A percentile compares a stretch with the other conserved stretches of the same genome.
phyloP scores from a whole-genome alignment of 2,113 vertebrate species.

The Ictalurus punctatus region DNA sequence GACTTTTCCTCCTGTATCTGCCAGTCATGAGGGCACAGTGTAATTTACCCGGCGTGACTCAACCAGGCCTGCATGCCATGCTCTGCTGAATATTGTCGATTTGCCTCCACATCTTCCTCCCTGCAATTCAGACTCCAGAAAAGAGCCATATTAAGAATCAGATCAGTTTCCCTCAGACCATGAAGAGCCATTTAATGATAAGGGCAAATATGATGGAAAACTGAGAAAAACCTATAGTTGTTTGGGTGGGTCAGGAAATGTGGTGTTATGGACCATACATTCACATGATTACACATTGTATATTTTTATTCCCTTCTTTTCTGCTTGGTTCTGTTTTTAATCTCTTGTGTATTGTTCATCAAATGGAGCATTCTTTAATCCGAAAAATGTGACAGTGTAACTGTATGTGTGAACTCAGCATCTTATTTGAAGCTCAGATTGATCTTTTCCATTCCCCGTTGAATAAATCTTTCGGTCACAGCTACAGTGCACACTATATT shows the following conservation, averaged over 20 bases:
- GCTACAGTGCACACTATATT: not conserved
- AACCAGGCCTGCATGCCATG: slow-evolving; percentile 32
- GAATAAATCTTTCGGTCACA: not conserved
- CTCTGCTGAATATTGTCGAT: slow-evolving; percentile 35
- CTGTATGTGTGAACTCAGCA: not conserved
- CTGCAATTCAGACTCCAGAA: slow-evolving; percentile 9
- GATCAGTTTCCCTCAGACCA: slow-evolving; percentile 28
- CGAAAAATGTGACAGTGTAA: not conserved
- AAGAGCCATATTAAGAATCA: slow-evolving; percentile 12
- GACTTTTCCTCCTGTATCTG: slow-evolving; percentile 11
- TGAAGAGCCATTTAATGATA: slow-evolving; percentile 30
- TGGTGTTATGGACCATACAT: not conserved
- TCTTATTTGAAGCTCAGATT: not conserved
- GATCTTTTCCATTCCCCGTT: not conserved
- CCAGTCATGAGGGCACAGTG: not conserved
- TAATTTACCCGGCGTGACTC: slow-evolving; percentile 25
- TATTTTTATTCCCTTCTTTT: not conserved
- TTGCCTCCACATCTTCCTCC: slow-evolving; percentile 21
- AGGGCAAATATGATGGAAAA: slow-evolving; percentile 5
- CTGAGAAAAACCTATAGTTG: not conserved
- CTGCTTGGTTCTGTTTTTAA: too few relatives aligned
- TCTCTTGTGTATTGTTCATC: not conserved
- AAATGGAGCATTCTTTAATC: not conserved
- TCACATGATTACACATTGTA: not conserved
- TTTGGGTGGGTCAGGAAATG: not conserved